phyloP scores from a whole-genome alignment of 1,140 invertebrate species.

The Achroia grisella region DNA sequence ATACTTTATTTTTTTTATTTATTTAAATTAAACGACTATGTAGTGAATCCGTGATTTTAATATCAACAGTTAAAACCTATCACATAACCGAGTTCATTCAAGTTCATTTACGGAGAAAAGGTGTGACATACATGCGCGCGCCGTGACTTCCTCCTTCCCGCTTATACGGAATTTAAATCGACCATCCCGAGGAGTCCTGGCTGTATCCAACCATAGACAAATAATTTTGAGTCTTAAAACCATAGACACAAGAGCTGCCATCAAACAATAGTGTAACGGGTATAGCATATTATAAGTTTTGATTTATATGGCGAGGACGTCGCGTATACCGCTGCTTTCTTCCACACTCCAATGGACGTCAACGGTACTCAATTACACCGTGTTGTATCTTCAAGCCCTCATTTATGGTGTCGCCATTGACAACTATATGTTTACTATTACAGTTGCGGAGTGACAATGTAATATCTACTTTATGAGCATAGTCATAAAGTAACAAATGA shows the following conservation, averaged over 20 bases:
- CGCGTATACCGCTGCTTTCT: slow-evolving; percentile 56
- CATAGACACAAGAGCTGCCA: background rate
- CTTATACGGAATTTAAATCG: slow-evolving; percentile 72
- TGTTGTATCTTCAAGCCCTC: slow-evolving; percentile 56
- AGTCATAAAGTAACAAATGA: slow-evolving; percentile 3
- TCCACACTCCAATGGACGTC: slow-evolving; percentile 56
- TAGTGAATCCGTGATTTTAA: too few relatives aligned
- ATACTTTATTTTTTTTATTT: too few relatives aligned
- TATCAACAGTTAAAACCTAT: too few relatives aligned
- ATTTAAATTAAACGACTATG: too few relatives aligned
- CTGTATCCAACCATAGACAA: background rate
- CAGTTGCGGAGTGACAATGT: slow-evolving; percentile 10
- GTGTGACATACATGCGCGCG: slow-evolving; percentile 57
- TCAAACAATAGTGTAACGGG: slow-evolving; percentile 15
- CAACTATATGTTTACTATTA: slow-evolving; percentile 31
- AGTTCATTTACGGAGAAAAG: slow-evolving; percentile 68
- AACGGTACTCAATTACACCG: slow-evolving; percentile 67
- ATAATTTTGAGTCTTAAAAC: background rate
- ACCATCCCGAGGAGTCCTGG: slow-evolving; percentile 30
- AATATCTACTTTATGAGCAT: slow-evolving; percentile 15
- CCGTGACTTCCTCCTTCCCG: slow-evolving; percentile 69
- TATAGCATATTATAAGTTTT: slow-evolving; percentile 56
- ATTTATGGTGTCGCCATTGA: slow-evolving; percentile 58
- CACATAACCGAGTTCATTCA: slow-evolving; percentile 42
- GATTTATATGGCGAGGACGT: slow-evolving; percentile 65